A percentile compares a stretch with the other conserved stretches of the same genome.
These are phyloP conservation scores for Drosophila fulvimacula DNA, from an alignment of 2,888 invertebrate genomes.

Conservation along the genomic window DNA sequence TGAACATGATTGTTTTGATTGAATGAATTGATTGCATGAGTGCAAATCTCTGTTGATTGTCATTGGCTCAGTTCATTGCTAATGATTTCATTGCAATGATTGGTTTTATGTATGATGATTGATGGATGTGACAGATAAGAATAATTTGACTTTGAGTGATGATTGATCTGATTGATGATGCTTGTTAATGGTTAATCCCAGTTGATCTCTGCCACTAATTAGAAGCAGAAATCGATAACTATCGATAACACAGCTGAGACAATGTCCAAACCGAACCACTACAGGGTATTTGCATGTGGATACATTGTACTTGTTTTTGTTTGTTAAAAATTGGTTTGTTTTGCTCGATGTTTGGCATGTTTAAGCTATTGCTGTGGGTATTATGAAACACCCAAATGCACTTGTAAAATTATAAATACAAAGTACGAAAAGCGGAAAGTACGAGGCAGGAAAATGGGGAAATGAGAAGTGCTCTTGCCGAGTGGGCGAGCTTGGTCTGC, in stretches of 20 bases:
- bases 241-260: too few relatives aligned
- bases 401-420: slow-evolving; percentile 29
- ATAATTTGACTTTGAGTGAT: background rate
- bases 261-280: too few relatives aligned
- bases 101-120: background rate
- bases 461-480: background rate
- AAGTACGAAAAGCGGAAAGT: background rate
- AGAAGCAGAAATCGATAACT: background rate
- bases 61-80: background rate
- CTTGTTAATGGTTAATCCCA: background rate
- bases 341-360: slow-evolving; percentile 24
- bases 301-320: background rate
- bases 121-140: background rate
- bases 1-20: background rate
- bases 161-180: background rate
- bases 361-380: slow-evolving; percentile 18
- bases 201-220: background rate
- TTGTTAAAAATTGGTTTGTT: slow-evolving; percentile 28
- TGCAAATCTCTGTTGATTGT: too few relatives aligned
- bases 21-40: background rate
- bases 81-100: background rate
- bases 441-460: background rate
- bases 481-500: slow-evolving; percentile 45
- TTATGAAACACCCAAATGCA: slow-evolving; percentile 16
- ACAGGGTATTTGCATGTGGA: slow-evolving; percentile 2